Percentiles rank a stretch among this genome's conserved stretches.
Evolutionary conservation across 2,113 vertebrate genomes (phyloP).

Genomic region (Aphyosemion australe): DNA sequence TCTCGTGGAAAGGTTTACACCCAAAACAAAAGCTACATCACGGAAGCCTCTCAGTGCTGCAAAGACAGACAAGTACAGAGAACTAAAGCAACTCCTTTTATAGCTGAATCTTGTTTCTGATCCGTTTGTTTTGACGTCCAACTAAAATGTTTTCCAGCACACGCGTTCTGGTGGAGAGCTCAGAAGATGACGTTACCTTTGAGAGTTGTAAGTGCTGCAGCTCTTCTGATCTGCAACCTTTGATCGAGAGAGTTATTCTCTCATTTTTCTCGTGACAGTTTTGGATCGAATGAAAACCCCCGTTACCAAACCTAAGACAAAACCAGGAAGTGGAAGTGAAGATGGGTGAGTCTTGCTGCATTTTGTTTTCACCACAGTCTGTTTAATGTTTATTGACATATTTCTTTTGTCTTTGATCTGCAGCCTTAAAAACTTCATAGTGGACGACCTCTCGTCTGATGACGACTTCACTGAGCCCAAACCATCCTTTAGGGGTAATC

Average conservation of each 20-base stretch:
- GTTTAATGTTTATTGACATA: neutral
- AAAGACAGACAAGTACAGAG: slow-evolving; percentile 57
- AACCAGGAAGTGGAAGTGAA: slow-evolving; percentile 53
- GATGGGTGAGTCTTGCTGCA: slow-evolving; percentile 58
- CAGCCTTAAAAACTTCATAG: slow-evolving; percentile 77
- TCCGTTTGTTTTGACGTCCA: too few relatives aligned
- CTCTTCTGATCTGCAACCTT: neutral
- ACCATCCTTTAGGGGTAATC: slow-evolving; percentile 59
- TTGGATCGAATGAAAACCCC: slow-evolving; percentile 76
- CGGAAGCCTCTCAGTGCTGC: slow-evolving; percentile 40
- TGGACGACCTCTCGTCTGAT: slow-evolving; percentile 70
- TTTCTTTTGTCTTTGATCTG: neutral
- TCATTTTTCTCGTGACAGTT: slow-evolving; percentile 58
- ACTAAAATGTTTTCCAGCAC: slow-evolving; percentile 32
- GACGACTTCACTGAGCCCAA: slow-evolving; percentile 76
- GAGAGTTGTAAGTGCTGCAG: slow-evolving; percentile 73
- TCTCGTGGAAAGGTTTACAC: slow-evolving; percentile 65
- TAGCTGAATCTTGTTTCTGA: neutral
- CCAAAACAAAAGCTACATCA: slow-evolving; percentile 52
- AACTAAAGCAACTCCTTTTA: too few relatives aligned
- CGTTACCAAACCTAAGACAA: slow-evolving; percentile 43
- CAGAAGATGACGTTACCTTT: slow-evolving; percentile 72
- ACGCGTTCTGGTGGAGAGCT: slow-evolving; percentile 58
- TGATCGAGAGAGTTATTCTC: neutral
- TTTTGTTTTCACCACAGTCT: neutral